A percentile compares a stretch with the other conserved stretches of the same genome.
phyloP scores from a whole-genome alignment of 1,140 invertebrate genomes.

The Latrodectus geometricus region DNA sequence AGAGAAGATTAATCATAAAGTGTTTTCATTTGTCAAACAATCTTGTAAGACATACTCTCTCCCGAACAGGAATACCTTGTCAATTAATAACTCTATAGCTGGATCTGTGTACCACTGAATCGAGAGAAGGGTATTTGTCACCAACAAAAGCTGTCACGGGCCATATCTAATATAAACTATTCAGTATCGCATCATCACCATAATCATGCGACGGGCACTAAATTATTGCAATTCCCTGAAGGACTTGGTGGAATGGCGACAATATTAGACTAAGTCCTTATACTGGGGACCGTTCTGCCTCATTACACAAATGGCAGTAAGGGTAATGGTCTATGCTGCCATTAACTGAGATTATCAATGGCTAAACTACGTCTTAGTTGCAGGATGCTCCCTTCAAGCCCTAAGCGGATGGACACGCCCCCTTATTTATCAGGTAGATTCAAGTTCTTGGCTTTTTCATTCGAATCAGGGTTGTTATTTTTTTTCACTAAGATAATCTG shows the following conservation, averaged over 20 bases:
- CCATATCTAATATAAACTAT: not conserved
- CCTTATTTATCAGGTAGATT: not conserved
- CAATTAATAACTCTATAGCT: too few relatives aligned
- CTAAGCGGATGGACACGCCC: not conserved
- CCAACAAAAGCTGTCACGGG: not conserved
- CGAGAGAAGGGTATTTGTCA: not conserved
- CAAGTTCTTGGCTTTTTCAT: not conserved
- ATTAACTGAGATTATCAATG: constrained; percentile 1
- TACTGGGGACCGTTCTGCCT: not conserved
- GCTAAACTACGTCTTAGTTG: not conserved
- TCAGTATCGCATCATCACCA: not conserved
- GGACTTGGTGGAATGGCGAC: not conserved
- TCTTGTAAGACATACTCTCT: too few relatives aligned
- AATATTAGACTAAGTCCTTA: not conserved
- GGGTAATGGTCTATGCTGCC: not conserved
- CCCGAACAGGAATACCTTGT: too few relatives aligned
- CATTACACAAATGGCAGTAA: not conserved
- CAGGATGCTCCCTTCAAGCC: not conserved
- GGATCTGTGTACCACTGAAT: too few relatives aligned
- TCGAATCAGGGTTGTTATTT: not conserved
- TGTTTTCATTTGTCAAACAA: too few relatives aligned
- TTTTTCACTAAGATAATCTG: not conserved
- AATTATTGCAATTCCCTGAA: not conserved
- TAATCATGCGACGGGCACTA: not conserved
- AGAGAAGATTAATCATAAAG: too few relatives aligned